Conservation (phyloP, 2,113 vertebrate species). For the Passer domesticus region DNA sequence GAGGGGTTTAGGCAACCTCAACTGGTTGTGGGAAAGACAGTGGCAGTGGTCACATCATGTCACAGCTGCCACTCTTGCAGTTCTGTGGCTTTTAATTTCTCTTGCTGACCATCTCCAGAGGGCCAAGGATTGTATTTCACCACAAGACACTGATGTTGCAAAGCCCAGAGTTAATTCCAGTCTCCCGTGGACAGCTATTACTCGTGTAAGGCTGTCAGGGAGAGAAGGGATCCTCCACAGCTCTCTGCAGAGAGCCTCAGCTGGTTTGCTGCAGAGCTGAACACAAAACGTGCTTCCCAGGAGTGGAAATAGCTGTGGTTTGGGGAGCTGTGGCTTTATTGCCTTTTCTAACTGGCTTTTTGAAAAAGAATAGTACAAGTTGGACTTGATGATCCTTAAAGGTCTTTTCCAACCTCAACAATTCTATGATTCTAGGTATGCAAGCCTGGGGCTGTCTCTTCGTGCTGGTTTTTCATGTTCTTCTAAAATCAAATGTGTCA, state of each 20-base stretch:
- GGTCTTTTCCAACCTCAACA: neutral
- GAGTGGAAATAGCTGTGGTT: neutral
- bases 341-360: neutral
- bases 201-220: fast-evolving
- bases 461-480: neutral
- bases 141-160: neutral
- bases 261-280: neutral
- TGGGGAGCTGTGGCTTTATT: neutral
- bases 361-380: neutral
- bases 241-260: neutral
- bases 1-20: neutral
- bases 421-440: neutral
- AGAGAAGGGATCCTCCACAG: neutral
- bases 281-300: neutral
- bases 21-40: neutral
- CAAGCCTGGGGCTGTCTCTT: neutral
- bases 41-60: neutral
- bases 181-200: fast-evolving
- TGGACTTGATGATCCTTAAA: neutral
- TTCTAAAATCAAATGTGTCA: neutral
- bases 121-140: neutral
- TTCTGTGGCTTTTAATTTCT: neutral
- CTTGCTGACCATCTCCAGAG: neutral
- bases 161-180: neutral
- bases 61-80: neutral